These are phyloP conservation scores for Exaiptasia diaphana DNA, from an alignment of 64 coral and sea anemone genomes.

Conservation along the genomic window DNA sequence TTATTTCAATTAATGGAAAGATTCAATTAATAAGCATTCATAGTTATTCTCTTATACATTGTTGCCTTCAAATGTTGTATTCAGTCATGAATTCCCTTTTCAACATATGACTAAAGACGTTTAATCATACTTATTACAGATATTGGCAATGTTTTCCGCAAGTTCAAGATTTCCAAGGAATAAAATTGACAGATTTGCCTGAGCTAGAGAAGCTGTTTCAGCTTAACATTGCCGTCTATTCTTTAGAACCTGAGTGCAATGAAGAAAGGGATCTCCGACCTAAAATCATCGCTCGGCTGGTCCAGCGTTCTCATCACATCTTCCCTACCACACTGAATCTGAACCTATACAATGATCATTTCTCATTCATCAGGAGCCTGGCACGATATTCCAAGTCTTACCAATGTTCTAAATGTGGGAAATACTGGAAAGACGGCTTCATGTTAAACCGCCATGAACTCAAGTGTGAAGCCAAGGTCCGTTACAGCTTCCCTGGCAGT, in stretches of 20 bases:
- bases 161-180: neutral
- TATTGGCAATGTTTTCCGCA: too few relatives aligned
- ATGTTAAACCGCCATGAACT: neutral
- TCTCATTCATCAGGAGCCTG: constrained; percentile 14
- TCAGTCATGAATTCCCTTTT: too few relatives aligned
- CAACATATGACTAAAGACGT: too few relatives aligned
- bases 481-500: constrained; percentile 23
- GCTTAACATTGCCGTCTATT: neutral
- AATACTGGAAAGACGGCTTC: constrained; percentile 17
- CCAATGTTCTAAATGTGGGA: constrained; percentile 25
- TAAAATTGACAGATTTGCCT: neutral
- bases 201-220: neutral
- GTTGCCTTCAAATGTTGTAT: too few relatives aligned
- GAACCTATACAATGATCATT: constrained; percentile 27
- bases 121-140: too few relatives aligned
- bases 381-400: constrained; percentile 1
- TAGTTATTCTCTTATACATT: too few relatives aligned
- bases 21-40: too few relatives aligned
- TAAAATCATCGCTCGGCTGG: neutral
- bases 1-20: too few relatives aligned
- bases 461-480: constrained; percentile 3
- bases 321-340: constrained; percentile 26
- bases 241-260: too few relatives aligned
- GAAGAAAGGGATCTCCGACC: too few relatives aligned
- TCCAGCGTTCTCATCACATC: neutral